Base-by-base conservation (phyloP, 1,140 invertebrate species). In the Oppia nitens region DNA sequence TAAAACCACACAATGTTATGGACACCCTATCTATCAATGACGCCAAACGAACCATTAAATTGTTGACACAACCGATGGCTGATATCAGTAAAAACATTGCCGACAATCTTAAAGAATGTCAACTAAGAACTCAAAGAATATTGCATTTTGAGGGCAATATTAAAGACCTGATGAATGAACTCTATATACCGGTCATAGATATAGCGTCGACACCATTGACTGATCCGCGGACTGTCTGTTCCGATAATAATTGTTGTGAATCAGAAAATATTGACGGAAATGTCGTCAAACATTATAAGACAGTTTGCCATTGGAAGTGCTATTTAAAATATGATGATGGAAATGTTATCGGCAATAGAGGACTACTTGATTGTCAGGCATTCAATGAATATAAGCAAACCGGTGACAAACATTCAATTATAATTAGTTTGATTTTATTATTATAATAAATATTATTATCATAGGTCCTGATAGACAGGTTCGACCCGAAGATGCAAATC, bases 1-100 rank as follows among this genome's bases (percentile, higher is more conserved):
- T 53, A 17, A 48, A 6, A 54, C 55, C 55, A 12, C 55, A 57
- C 55, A 23, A 4, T 55, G 9, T 57, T 53, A 17, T 6, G 6
- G 45, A 48, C 23, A 57, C 55, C 4, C 11, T 53, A 11, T 57
- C 55, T 12, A 12, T 57, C 3, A 27, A 55, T 25, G 20, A 55
- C 11, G 53, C 53, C 6, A 9, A 24, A 29, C 49, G 32, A 48
- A 26, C 55, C 14, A 57, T 57, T 12, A 12, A 57, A 9, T 4
- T 4, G 4, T 24, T 57, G 40, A n/a, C 55, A 17, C 9, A 57
- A 24, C 55, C 55, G 6, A 55, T 57, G 24, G 32, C n/a, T 20
- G 23, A 55, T 23, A 21, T 57, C 20, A 17, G 17, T 53, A 4
- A 55, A 21, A 57, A 53, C 11, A 54, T 57, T 53, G 11, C 32